These are phyloP conservation scores for Todus mexicanus DNA, from an alignment of 2,797 vertebrate genomes.

Conservation along the genomic window DNA sequence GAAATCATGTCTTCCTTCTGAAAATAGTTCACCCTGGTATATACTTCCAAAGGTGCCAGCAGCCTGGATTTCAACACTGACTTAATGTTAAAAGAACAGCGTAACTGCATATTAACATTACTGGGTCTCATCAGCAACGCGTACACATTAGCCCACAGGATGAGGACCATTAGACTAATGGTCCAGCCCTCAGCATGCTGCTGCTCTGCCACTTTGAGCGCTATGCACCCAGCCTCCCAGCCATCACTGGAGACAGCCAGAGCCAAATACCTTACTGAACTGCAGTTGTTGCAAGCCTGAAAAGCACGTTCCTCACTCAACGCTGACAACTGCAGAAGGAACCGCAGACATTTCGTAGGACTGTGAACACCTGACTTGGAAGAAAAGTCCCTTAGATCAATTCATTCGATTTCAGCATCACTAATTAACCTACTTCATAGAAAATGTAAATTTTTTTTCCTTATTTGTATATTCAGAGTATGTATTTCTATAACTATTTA, in stretches of 20 bases:
- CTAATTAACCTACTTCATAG: neutral
- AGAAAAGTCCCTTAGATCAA: neutral
- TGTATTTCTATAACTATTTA: neutral
- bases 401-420: neutral
- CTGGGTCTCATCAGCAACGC: neutral
- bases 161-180: neutral
- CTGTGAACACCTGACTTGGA: neutral
- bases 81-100: rapidly evolving
- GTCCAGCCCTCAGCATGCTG: rapidly evolving
- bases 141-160: neutral
- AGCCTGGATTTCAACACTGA: neutral
- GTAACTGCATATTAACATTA: rapidly evolving
- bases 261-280: neutral
- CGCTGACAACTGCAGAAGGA: neutral
- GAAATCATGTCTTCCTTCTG: neutral
- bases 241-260: rapidly evolving
- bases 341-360: neutral
- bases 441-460: neutral
- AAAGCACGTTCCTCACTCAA: neutral
- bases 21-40: neutral
- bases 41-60: neutral
- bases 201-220: neutral
- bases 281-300: neutral
- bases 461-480: neutral
- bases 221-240: neutral